A percentile compares a stretch with the other conserved stretches of the same genome.
Evolutionary conservation across 1,140 invertebrate genomes (phyloP).

Genomic region (Pogonomyrmex barbatus): DNA sequence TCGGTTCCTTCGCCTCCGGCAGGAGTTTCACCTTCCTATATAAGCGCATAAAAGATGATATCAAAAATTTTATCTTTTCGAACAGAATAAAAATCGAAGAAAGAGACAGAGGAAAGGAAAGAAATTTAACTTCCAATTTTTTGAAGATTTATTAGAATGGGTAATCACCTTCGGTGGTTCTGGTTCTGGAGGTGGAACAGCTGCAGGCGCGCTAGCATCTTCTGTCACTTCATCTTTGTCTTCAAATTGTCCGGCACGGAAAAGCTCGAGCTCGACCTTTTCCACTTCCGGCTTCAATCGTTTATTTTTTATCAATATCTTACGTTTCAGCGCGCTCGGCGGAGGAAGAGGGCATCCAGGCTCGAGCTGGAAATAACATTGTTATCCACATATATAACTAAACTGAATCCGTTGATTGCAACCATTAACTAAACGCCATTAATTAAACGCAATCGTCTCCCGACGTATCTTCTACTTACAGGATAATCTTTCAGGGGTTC

Average conservation of each 20-base stretch:
- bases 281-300: slow-evolving; percentile 98
- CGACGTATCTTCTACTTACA: slow-evolving; percentile 86
- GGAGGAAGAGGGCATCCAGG: slow-evolving; percentile 95
- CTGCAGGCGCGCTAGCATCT: slow-evolving; percentile 93
- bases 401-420: neutral
- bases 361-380: slow-evolving; percentile 89
- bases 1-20: slow-evolving; percentile 87
- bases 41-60: neutral
- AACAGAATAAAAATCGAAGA: neutral
- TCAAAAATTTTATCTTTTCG: neutral
- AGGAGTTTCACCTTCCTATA: slow-evolving; percentile 78
- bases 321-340: slow-evolving; percentile 94
- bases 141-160: neutral
- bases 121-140: neutral
- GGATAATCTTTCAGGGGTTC: slow-evolving; percentile 95
- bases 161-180: slow-evolving; percentile 81
- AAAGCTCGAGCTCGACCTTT: slow-evolving; percentile 95
- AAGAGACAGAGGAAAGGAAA: neutral
- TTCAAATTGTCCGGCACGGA: slow-evolving; percentile 95
- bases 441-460: neutral
- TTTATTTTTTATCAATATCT: slow-evolving; percentile 99
- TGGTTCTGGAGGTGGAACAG: slow-evolving; percentile 78
- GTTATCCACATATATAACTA: no score
- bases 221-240: slow-evolving; percentile 95
- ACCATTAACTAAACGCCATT: no score